phyloP scores from a whole-genome alignment of 2,888 invertebrate genomes.

The Lissonota sp. region DNA sequence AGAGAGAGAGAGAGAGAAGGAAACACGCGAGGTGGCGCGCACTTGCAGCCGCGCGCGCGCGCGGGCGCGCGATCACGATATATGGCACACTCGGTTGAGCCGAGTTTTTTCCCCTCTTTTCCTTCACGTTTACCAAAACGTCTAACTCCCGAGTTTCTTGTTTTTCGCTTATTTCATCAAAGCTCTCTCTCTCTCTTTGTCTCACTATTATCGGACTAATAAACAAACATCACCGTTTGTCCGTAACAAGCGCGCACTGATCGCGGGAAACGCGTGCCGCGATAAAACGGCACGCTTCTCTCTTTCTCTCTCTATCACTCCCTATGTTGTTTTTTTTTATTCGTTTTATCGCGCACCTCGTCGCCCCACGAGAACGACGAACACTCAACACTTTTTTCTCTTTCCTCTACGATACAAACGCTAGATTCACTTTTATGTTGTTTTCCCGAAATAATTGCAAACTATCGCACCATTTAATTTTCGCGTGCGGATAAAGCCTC shows the following conservation, averaged over 20 bases:
- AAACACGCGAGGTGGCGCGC: conserved; percentile 52
- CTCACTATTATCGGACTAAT: not conserved
- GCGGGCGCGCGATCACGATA: conserved; percentile 47
- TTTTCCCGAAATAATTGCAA: too few species aligned
- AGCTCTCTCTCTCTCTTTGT: too few species aligned
- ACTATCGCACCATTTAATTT: not conserved
- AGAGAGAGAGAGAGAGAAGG: conserved; percentile 4
- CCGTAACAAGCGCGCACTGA: not conserved
- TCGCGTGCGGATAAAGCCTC: conserved; percentile 11
- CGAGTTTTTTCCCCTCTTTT: not conserved
- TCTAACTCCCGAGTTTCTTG: not conserved
- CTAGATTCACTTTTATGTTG: not conserved
- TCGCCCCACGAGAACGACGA: conserved; percentile 9
- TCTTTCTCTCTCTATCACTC: not conserved
- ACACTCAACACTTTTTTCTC: conserved; percentile 37
- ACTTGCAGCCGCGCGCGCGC: conserved; percentile 42
- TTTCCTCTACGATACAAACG: conserved; percentile 41
- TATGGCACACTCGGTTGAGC: conserved; percentile 46
- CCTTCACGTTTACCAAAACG: conserved; percentile 39
- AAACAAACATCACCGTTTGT: not conserved
- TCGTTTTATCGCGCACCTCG: conserved; percentile 18
- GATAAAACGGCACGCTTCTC: conserved; percentile 49
- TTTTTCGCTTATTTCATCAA: not conserved
- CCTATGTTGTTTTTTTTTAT: conserved; percentile 18
- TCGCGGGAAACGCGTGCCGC: conserved; percentile 46